Evolutionary conservation across 2,113 vertebrate genomes (phyloP), one percentile per base, ranked within the genome.

Genomic region (Dermatemys mawii): DNA sequence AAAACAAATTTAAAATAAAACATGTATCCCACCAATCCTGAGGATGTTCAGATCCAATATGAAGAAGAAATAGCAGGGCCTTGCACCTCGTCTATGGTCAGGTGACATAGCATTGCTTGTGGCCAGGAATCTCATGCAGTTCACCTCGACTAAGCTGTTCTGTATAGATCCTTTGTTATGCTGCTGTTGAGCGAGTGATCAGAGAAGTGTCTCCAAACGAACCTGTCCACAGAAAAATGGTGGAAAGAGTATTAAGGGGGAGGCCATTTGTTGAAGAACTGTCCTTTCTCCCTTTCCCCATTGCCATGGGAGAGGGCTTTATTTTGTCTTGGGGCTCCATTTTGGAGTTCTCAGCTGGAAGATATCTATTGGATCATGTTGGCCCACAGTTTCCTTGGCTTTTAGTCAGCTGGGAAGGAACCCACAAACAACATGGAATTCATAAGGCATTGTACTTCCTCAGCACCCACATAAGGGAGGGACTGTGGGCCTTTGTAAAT

Each of bases 211-310:
- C 87, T 94, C 16, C 86, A 2, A 88, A 63, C 63, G 0, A 90
- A n/a, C 24, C 22, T 8, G 50, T 41, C 4, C 6, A 29, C 63
- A 3, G 11, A 5, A 35, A 76, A 11, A 4, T 76, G 0, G 0
- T 32, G 8, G 44, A 21, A 73, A 81, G 53, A 29, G 3, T 81
- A 70, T 82, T 35, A 67, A 81, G 22, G 14, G 22, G 5, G 51
- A 46, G 2, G 9, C 10, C 50, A 19, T 10, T 73, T 60, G 16
- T n/a, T 57, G 3, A 55, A 80, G 75, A 53, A 81, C 48, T 57
- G 87, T 86, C 83, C 17, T 81, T 80, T 35, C 88, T 44, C 70
- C 83, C 24, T 44, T 76, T 93, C 29, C 60, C 60, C 10, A 5
- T 70, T 70, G 86, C 55, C 55, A 57, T 27, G 55, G 55, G 26